Evolutionary conservation across 2,797 vertebrate genomes (phyloP), one percentile per base, ranked within the genome.

Genomic region (Sarcophilus harrisii): DNA sequence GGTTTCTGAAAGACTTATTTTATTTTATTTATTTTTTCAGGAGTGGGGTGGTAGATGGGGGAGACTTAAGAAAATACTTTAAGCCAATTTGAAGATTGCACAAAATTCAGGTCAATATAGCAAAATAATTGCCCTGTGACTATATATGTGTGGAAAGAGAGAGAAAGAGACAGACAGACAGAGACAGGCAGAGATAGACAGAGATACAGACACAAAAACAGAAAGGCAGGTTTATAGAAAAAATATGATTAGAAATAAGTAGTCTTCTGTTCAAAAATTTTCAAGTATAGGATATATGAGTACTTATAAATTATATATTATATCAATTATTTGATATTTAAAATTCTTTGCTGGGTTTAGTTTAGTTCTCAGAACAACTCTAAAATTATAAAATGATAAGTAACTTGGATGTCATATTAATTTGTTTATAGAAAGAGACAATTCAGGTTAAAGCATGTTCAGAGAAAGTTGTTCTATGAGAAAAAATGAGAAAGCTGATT

Each of bases 1-100:
- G 93, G 95, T 90, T 94, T 94, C 27, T 45, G 32, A 57, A 21
- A 89, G 1, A 13, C 57, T 10, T 45, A 55, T 94, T 95, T 90
- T 11, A 28, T 5, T 58, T 57, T 57, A 52, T 57, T 57, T 58
- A 14, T 13, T 62, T 49, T 62, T n/a, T 32, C 60, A 32, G 32
- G 32, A n/a, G 2, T 0, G 32, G 32, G 14, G 16, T 6, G 4
- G 18, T 4, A 13, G 60, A 32, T 1, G 29, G 4, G 59, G 5
- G 21, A 6, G 12, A 13, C 4, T n/a, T n/a, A 66, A n/a, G 32
- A 38, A 66, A 73, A n/a, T 73, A n/a, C 14, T 73, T n/a, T 73
- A n/a, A 73, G 14, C 5, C 62, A 58, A 27, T 58, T 58, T 58
- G 58, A 18, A 18, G 2, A 58, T 4, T 58, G 57, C 18, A 58